Base-by-base conservation (phyloP, 2,113 vertebrate genomes). In the Rhizomys pruinosus region DNA sequence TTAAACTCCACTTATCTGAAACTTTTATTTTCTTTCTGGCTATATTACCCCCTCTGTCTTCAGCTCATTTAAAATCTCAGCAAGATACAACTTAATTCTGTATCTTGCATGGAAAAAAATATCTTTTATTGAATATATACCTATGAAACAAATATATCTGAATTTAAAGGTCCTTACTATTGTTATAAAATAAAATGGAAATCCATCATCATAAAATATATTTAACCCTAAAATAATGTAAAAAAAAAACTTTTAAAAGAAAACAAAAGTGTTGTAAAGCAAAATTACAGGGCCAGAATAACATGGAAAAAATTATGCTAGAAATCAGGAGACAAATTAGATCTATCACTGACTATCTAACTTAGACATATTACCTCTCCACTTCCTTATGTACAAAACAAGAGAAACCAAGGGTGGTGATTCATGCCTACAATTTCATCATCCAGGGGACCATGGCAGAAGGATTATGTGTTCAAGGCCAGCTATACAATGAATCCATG, bases 121-220 rank as follows among this genome's bases (percentile, higher is more conserved):
- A 81, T 5, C 20, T 66, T 64, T 78, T 86, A 66, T 39, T 87
- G 32, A 64, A 82, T 78, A 77, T 71, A 37, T 39, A 93, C 16
- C 39, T 82, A 84, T 42, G 29, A 90, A 93, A 76, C 20, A 61
- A 90, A 63, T 55, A 71, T 89, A 27, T 87, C 7, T 59, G 3
- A 93, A 69, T 11, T 77, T 85, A 86, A 92, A 74, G 32, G 86
- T 91, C n/a, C 79, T 92, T 81, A 19, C 82, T n/a, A 93, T 23
- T 93, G 63, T 79, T 85, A 78, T 32, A 61, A n/a, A 79, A 82
- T 66, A 81, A 91, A 85, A 76, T 69, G 20, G 20, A 89, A 92
- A 79, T 71, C 42, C 71, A 32, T 57, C 61, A 15, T 72, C 52
- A 71, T 23, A 93, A 74, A 86, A 96, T 94, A 87, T 79, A 88